These are phyloP conservation scores for Alsophila aescularia DNA, from an alignment of 2,888 invertebrate species.

Conservation along the genomic window DNA sequence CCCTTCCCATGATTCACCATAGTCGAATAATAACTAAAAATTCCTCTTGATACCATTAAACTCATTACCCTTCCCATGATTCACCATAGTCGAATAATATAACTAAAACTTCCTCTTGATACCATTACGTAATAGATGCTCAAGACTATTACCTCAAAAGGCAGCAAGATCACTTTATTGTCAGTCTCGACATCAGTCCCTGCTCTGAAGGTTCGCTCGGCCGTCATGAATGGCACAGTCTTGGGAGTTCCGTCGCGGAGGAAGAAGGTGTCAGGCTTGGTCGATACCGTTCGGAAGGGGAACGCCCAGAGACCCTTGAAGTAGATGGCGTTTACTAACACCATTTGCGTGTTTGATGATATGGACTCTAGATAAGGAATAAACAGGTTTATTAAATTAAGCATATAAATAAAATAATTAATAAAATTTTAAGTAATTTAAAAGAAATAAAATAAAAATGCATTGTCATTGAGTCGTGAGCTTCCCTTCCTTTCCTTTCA, in stretches of 20 bases:
- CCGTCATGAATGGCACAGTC: constrained; percentile 86
- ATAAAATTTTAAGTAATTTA: no score
- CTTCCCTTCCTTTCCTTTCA: no score
- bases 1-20: no score
- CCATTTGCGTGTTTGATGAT: constrained; percentile 76
- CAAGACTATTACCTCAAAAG: constrained; percentile 86
- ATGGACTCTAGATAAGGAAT: constrained; percentile 64
- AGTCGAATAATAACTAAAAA: no score
- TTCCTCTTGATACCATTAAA: no score
- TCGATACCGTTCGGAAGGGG: constrained; percentile 85
- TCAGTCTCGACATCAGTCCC: constrained; percentile 80
- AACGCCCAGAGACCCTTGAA: constrained; percentile 90
- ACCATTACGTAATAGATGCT: no score
- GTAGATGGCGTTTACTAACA: constrained; percentile 88
- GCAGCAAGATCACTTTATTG: constrained; percentile 85
- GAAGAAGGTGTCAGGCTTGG: constrained; percentile 81
- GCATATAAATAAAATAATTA: no score
- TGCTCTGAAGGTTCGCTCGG: constrained; percentile 79
- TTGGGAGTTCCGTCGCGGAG: constrained; percentile 67
- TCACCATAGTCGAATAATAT: no score
- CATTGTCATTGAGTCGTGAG: no score
- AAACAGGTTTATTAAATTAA: background rate
- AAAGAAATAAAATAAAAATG: no score
- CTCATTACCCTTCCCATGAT: no score
- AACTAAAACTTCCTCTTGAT: no score